Conservation (phyloP, 2,888 invertebrate genomes). For the Lagria hirta region DNA sequence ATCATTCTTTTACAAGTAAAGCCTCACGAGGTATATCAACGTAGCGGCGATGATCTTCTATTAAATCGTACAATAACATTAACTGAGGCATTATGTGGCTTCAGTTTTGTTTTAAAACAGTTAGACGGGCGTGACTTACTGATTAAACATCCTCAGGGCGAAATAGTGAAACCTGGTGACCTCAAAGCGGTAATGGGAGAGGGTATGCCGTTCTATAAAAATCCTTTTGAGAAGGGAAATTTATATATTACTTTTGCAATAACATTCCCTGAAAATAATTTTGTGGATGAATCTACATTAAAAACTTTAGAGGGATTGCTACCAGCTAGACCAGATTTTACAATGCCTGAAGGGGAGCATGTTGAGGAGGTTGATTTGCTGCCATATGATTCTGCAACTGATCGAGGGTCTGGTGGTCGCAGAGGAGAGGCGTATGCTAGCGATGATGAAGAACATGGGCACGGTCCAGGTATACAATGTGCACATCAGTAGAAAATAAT, state of each 20-base stretch:
- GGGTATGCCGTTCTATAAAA: slow-evolving; percentile 88
- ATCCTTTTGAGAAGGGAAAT: slow-evolving; percentile 84
- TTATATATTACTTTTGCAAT: slow-evolving; percentile 85
- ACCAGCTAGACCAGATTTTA: slow-evolving; percentile 70
- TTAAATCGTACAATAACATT: slow-evolving; percentile 76
- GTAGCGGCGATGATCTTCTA: slow-evolving; percentile 73
- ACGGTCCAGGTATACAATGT: slow-evolving; percentile 68
- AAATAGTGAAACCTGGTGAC: slow-evolving; percentile 80
- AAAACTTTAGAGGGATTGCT: slow-evolving; percentile 73
- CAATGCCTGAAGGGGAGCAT: slow-evolving; percentile 75
- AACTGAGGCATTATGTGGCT: slow-evolving; percentile 90
- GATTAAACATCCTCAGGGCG: slow-evolving; percentile 75
- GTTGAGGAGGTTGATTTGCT: slow-evolving; percentile 84
- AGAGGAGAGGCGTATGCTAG: slow-evolving; percentile 74
- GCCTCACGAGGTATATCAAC: slow-evolving; percentile 75
- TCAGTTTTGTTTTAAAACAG: slow-evolving; percentile 80
- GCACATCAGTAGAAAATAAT: slow-evolving; percentile 69
- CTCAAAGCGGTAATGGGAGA: slow-evolving; percentile 78
- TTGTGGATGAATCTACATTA: slow-evolving; percentile 67
- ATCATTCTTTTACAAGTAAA: slow-evolving; percentile 82
- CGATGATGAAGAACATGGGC: slow-evolving; percentile 65
- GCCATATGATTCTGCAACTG: slow-evolving; percentile 67
- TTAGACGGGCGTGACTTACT: slow-evolving; percentile 84
- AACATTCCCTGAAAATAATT: slow-evolving; percentile 80
- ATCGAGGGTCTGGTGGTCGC: slow-evolving; percentile 25